Evolutionary conservation across 2,797 vertebrate species (phyloP).

Genomic region (Glossophaga mutica): DNA sequence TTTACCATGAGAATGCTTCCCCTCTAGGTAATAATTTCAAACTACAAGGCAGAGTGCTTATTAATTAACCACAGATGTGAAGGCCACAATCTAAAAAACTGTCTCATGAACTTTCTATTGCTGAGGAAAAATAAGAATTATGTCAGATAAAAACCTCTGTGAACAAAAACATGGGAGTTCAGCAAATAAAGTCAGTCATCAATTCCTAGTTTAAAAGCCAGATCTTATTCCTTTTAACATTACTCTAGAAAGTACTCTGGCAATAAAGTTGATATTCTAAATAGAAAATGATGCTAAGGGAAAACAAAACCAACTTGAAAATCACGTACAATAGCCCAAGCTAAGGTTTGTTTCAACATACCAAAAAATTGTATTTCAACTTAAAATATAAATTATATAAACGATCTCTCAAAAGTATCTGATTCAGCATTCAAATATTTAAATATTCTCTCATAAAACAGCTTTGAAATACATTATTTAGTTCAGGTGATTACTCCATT

Average conservation of each 20-base stretch:
- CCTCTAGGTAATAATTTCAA: background rate
- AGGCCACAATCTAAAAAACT: background rate
- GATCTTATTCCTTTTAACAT: background rate
- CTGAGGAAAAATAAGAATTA: background rate
- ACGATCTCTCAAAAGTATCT: background rate
- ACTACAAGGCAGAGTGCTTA: background rate
- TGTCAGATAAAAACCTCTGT: constrained; percentile 1
- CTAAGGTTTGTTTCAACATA: background rate
- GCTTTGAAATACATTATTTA: background rate
- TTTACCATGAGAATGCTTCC: background rate
- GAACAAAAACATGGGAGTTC: background rate
- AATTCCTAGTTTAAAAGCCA: background rate
- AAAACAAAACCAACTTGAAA: background rate
- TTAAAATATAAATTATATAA: constrained; percentile 16
- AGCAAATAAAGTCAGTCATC: background rate
- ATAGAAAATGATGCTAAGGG: background rate
- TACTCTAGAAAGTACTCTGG: background rate
- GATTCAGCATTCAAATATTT: background rate
- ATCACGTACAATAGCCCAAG: background rate
- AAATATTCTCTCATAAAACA: background rate
- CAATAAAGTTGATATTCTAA: background rate
- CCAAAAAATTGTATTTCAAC: background rate
- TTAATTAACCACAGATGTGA: background rate
- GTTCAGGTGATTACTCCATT: background rate
- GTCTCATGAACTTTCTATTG: background rate